These are phyloP conservation scores for Rapana venosa DNA, from an alignment of 2,888 invertebrate species.

Conservation along the genomic window DNA sequence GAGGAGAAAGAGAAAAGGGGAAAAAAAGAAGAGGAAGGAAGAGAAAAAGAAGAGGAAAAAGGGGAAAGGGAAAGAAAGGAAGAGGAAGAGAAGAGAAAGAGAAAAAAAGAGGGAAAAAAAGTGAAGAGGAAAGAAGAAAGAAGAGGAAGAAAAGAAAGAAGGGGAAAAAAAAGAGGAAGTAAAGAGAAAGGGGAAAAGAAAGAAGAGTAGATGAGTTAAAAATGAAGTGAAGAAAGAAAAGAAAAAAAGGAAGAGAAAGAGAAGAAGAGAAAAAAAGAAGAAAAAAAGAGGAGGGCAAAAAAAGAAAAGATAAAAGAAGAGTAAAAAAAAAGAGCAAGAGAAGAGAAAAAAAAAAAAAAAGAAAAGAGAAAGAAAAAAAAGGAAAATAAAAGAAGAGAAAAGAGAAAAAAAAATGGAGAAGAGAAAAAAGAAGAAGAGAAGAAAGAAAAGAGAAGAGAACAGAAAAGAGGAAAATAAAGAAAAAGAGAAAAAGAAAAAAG, in stretches of 20 bases:
- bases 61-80: background rate
- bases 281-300: too few species aligned
- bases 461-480: too few species aligned
- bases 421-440: too few species aligned
- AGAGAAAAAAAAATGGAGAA: too few species aligned
- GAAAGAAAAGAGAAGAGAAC: too few species aligned
- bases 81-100: conserved; percentile 6
- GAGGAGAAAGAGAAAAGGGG: background rate
- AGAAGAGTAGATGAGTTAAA: background rate
- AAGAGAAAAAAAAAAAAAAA: too few species aligned
- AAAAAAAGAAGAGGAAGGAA: background rate
- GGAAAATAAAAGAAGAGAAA: too few species aligned
- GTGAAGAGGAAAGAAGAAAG: conserved; percentile 6
- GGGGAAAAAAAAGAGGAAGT: background rate
- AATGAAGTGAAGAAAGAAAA: background rate
- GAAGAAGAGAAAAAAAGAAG: conserved; percentile 21
- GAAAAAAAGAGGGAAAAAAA: background rate
- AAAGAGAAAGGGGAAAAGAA: background rate
- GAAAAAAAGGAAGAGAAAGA: background rate
- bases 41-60: background rate
- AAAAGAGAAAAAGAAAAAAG: too few species aligned
- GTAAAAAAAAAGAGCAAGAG: too few species aligned
- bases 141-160: conserved; percentile 31
- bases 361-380: too few species aligned
- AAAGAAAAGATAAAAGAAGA: too few species aligned